These are phyloP conservation scores for Gadopsis bispinosus DNA, from an alignment of 2,797 vertebrate genomes.

Conservation along the genomic window DNA sequence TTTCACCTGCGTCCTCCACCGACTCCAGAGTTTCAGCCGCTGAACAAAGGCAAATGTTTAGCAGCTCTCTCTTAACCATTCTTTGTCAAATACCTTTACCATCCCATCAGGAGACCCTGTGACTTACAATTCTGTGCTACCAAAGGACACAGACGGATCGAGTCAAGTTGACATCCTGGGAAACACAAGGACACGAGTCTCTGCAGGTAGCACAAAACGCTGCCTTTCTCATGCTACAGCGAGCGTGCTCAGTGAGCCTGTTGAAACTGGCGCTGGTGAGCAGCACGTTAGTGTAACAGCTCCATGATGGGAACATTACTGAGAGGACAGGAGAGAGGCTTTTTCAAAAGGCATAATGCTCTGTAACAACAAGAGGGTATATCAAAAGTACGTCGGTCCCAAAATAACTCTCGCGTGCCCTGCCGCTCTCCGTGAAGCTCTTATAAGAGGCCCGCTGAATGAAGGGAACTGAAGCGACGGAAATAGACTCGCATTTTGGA, in stretches of 20 bases:
- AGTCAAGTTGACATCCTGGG: constrained; percentile 22
- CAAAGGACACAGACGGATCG: constrained; percentile 6
- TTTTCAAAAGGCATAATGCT: constrained; percentile 63
- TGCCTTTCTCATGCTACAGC: background rate
- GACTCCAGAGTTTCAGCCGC: constrained; percentile 10
- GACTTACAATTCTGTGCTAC: constrained; percentile 13
- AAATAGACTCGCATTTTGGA: constrained; percentile 56
- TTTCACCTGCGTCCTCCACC: constrained; percentile 36
- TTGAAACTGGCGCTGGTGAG: constrained; percentile 31
- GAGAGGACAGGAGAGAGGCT: constrained; percentile 42
- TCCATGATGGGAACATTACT: constrained; percentile 61
- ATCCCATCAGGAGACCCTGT: constrained; percentile 25
- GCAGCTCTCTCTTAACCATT: constrained; percentile 24
- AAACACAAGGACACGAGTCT: constrained; percentile 47
- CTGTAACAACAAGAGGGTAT: constrained; percentile 59
- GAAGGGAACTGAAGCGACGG: constrained; percentile 42
- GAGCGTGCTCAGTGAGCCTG: constrained; percentile 44
- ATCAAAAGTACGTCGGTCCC: constrained; percentile 39
- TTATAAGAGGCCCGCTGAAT: constrained; percentile 38
- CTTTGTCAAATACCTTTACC: constrained; percentile 34
- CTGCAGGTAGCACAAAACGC: constrained; percentile 31
- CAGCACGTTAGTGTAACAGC: constrained; percentile 47
- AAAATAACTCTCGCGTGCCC: constrained; percentile 33
- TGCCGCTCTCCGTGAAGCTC: constrained; percentile 41
- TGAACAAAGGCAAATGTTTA: constrained; percentile 52